These are phyloP conservation scores for Eulemur albifrons DNA, from an alignment of 2,797 vertebrate genomes.

Conservation along the genomic window DNA sequence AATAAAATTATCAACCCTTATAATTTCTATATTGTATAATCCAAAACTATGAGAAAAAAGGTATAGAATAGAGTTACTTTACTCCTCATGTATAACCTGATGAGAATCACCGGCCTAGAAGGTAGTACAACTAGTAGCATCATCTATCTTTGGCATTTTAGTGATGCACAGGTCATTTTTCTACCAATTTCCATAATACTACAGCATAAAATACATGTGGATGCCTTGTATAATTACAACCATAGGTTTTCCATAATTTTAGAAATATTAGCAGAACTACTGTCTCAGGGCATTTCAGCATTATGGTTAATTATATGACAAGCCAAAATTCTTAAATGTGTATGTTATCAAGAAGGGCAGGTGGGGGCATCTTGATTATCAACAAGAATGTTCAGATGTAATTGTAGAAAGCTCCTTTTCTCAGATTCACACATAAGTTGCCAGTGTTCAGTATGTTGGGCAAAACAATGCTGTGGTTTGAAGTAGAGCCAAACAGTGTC, in stretches of 20 bases:
- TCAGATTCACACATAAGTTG: background rate
- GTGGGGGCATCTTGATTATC: background rate
- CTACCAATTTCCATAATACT: background rate
- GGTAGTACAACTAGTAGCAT: background rate
- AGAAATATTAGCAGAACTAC: background rate
- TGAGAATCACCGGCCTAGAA: background rate
- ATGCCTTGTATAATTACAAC: background rate
- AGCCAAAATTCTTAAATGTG: background rate
- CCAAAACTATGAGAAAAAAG: background rate
- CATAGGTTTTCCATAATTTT: background rate
- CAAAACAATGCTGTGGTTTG: background rate
- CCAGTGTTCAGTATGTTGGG: background rate
- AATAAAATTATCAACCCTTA: background rate
- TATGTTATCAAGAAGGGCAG: background rate
- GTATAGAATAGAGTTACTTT: background rate
- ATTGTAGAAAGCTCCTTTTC: background rate
- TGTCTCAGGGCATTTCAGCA: background rate
- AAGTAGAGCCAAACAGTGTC: background rate
- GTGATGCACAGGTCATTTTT: background rate
- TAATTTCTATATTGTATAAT: background rate
- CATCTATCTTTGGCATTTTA: background rate
- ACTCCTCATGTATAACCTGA: background rate
- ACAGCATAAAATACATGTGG: background rate
- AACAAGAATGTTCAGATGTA: background rate
- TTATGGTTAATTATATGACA: background rate